Evolutionary conservation across 2,113 vertebrate genomes (phyloP), one percentile per base, ranked within the genome.

Genomic region (Baryphthengus martii): DNA sequence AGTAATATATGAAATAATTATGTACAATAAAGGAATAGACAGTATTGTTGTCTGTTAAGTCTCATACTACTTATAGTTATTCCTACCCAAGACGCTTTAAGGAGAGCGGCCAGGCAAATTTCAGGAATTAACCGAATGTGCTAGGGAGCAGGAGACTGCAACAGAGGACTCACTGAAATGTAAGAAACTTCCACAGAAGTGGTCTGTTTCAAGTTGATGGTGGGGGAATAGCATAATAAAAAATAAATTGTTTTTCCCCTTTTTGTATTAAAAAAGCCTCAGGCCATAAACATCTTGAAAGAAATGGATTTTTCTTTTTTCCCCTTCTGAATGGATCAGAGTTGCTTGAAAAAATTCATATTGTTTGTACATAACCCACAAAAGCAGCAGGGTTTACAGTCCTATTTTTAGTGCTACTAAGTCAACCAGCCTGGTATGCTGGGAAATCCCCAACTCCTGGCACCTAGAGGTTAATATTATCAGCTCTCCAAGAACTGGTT

Each of bases 191-290:
- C 35, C 39, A 4, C 24, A 84, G 92, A 95, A 96, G 86, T 72
- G 52, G 79, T 90, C 92, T 93, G 79, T 79, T 96, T 96, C 88
- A 62, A 92, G 83, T 75, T 92, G 96, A 72, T 95, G 76, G 90
- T 76, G 50, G 49, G 44, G 37, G 73, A 90, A 90, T 79, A 86
- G 66, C 68, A 81, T 94, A 78, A 84, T 95, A 88, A 96, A 95
- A 96, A 96, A 92, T 37, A 90, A 90, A 96, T 91, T 80, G 67
- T 86, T 89, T 92, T 89, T 25, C 73, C n/a, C 17, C 12, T 84
- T 86, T 94, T 78, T 92, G 80, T 78, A 87, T 96, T 95, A 68
- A 73, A 87, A 95, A 84, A 72, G 83, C 88, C 76, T 92, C 37
- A 45, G 83, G 92, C 56, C 56, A 87, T 84, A 92, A 95, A 52